Evolutionary conservation across 2,113 vertebrate species (phyloP).

Genomic region (Donacobius atricapilla): DNA sequence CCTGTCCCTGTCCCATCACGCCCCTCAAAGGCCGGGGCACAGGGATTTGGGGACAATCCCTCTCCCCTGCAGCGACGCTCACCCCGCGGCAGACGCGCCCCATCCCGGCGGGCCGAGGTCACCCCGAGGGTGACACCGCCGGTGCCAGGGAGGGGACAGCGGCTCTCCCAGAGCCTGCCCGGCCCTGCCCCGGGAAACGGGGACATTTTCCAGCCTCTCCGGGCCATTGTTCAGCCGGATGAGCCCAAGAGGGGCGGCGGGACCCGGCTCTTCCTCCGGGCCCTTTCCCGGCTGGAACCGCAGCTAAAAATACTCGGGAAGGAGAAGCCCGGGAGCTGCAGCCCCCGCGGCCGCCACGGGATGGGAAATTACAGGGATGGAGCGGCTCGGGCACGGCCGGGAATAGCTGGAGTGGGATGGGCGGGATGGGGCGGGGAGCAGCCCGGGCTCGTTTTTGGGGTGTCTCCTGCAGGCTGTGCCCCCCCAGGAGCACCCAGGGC

Average conservation of each 20-base stretch:
- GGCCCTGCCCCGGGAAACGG: not conserved
- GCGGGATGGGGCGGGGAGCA: not conserved
- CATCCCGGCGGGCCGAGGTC: fast-evolving
- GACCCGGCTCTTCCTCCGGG: constrained; percentile 25
- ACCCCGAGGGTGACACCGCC: fast-evolving
- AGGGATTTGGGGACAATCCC: too few relatives aligned
- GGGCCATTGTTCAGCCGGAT: constrained; percentile 43
- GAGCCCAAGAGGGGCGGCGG: not conserved
- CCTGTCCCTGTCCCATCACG: too few relatives aligned
- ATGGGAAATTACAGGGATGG: not conserved
- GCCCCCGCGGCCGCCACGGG: too few relatives aligned
- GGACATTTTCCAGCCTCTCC: not conserved
- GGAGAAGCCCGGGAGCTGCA: not conserved
- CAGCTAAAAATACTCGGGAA: constrained; percentile 35
- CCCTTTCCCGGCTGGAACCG: not conserved
- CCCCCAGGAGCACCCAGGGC: fast-evolving
- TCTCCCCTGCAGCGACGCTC: not conserved
- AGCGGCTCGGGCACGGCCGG: not conserved
- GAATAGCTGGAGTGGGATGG: not conserved
- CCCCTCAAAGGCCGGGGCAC: too few relatives aligned
- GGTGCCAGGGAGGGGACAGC: not conserved
- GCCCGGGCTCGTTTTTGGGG: not conserved
- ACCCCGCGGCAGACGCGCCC: fast-evolving
- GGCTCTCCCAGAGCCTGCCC: not conserved
- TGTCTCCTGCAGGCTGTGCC: too few relatives aligned